Base-by-base conservation (phyloP, 1,140 invertebrate species). In the Drosophila truncata region DNA sequence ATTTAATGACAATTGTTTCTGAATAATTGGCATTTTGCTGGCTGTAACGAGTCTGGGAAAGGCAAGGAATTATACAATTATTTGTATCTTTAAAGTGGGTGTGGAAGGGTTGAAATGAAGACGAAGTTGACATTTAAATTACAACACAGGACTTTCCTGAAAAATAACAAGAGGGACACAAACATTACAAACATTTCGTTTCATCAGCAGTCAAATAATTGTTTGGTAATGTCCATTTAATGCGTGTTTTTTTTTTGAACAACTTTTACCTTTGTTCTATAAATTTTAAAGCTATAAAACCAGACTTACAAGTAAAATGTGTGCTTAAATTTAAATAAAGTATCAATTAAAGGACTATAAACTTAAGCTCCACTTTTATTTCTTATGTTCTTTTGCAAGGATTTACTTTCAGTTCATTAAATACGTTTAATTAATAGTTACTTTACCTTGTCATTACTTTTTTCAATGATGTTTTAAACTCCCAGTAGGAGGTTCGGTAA, bases 1-100 rank as follows among this genome's bases (percentile, higher is more conserved):
- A 79, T 65, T 77, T 79, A 87, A 82, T 64, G 82, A 54, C 80
- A 66, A 50, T 71, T 63, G 39, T 61, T 49, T 29, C 50, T 58
- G 65, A 41, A 80, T 71, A 66, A 74, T 63, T 78, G 52, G 50
- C 33, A 76, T 57, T 47, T n/a, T 55, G 37, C 23, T 49, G 42
- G 47, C 58, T 57, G 52, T 52, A 66, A 77, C 66, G 67, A 72
- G 52, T 29, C 11, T 42, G 44, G 23, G 71, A 84, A 78, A 65
- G 73, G 66, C 20, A 5, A 13, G 39, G n/a, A 55, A 42, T 59
- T 63, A 42, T 47, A 59, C 23, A 50, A 52, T 65, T 72, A 58
- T 44, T 49, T 65, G 37, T 20, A 33, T 27, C 27, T 23, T 80
- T 47, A 27, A 29, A 61, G 72, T 59, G 44, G 46, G 61, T 61